Percentiles rank a stretch among this genome's conserved stretches.
Conservation (phyloP, 23 tunicate species). For the Oikopleura dioica region DNA sequence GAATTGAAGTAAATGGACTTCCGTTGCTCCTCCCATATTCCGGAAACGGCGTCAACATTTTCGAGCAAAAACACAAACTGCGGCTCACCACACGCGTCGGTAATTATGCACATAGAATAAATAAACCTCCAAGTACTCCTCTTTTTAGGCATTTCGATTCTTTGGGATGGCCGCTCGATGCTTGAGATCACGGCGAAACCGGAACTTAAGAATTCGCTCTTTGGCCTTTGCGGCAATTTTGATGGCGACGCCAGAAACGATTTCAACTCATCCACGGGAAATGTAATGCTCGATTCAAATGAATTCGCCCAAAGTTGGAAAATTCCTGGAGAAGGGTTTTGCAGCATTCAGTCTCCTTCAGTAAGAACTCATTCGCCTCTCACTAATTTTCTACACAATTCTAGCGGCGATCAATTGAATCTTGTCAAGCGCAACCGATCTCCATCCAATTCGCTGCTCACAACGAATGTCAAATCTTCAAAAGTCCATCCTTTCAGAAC, state of each 20-base stretch:
- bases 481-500: neutral
- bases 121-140: neutral
- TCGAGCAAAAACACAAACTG: neutral
- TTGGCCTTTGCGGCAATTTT: neutral
- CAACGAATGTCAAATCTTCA: neutral
- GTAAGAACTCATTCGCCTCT: neutral
- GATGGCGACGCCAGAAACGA: neutral
- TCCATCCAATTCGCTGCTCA: neutral
- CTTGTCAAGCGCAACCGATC: neutral
- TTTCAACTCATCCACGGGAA: neutral
- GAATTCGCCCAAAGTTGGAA: neutral
- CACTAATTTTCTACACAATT: neutral
- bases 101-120: neutral
- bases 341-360: neutral
- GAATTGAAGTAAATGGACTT: neutral
- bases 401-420: neutral
- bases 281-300: neutral
- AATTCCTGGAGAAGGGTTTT: neutral
- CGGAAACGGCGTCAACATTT: neutral
- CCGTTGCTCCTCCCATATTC: neutral
- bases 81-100: neutral
- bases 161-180: neutral
- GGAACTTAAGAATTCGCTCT: neutral
- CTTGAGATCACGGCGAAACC: neutral
- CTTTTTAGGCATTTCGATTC: neutral